Evolutionary conservation across 2,888 invertebrate genomes (phyloP), one percentile per base, ranked within the genome.

Genomic region (Chaitophorus viminalis): DNA sequence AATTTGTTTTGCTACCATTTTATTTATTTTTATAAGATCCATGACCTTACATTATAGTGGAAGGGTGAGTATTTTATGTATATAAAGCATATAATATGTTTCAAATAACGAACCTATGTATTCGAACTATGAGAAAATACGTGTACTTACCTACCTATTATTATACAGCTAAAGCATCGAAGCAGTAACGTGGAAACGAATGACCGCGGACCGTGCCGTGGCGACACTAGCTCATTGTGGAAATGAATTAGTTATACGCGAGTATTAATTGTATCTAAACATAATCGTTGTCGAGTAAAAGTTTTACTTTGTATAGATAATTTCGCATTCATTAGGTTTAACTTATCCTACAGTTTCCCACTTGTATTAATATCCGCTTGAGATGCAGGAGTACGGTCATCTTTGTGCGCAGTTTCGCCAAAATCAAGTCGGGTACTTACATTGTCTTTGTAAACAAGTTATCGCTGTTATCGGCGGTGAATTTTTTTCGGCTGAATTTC

Each of bases 1-100:
- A 77, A 77, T 77, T 52, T 77, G 46, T 52, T 77, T 77, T 52
- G 29, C 77, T 18, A 52, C 31, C 29, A 77, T n/a, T 77, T 77
- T 52, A 46, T 29, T 52, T 77, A 52, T 14, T 76, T 76, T n/a
- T n/a, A 52, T 76, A 52, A 46, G 46, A 76, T 76, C 76, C 76
- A 76, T 76, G 8, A 52, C 21, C 18, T 21, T 74, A 11, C 1
- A n/a, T n/a, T n/a, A n/a, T n/a, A n/a, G n/a, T n/a, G n/a, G n/a
- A n/a, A n/a, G n/a, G n/a, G n/a, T n/a, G n/a, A n/a, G n/a, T n/a
- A n/a, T n/a, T n/a, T n/a, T n/a, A n/a, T n/a, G n/a, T n/a, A n/a
- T n/a, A n/a, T n/a, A n/a, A n/a, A n/a, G n/a, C n/a, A n/a, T n/a
- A n/a, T n/a, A n/a, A n/a, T n/a, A n/a, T n/a, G 14, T 14, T 46